These are phyloP conservation scores for Tyto alba DNA, from an alignment of 2,113 vertebrate species.

Conservation along the genomic window DNA sequence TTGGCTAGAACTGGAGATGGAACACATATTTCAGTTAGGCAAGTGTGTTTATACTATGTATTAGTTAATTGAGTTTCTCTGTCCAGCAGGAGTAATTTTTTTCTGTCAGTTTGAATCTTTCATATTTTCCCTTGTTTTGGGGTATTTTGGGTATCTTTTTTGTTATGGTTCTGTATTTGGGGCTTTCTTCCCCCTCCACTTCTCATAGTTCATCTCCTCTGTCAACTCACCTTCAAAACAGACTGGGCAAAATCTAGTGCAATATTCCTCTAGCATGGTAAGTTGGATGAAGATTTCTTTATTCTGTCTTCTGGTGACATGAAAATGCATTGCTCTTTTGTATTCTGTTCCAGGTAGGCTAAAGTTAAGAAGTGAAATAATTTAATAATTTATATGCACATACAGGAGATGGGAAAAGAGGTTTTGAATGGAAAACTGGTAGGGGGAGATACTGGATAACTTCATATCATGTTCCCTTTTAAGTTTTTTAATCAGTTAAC, in stretches of 20 bases:
- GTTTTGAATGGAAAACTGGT: background rate
- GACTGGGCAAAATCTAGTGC: background rate
- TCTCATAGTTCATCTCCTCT: background rate
- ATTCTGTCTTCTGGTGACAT: background rate
- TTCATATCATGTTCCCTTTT: background rate
- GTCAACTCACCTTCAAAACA: background rate
- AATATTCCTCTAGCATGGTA: background rate
- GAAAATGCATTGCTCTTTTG: background rate
- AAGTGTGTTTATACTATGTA: background rate
- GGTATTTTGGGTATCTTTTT: background rate
- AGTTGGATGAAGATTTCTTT: background rate
- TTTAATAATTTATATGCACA: background rate
- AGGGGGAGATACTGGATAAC: background rate
- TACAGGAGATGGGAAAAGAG: background rate
- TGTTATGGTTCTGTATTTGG: background rate
- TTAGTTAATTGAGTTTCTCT: background rate
- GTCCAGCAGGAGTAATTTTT: background rate
- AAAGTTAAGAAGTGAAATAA: background rate
- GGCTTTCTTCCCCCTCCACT: fast-evolving
- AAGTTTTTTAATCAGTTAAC: background rate
- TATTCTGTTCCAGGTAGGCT: background rate
- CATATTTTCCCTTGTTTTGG: background rate
- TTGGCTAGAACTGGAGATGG: background rate
- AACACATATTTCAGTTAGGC: background rate
- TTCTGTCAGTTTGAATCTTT: background rate